These are phyloP conservation scores for Bucorvus abyssinicus DNA, from an alignment of 2,797 vertebrate genomes.

Conservation along the genomic window DNA sequence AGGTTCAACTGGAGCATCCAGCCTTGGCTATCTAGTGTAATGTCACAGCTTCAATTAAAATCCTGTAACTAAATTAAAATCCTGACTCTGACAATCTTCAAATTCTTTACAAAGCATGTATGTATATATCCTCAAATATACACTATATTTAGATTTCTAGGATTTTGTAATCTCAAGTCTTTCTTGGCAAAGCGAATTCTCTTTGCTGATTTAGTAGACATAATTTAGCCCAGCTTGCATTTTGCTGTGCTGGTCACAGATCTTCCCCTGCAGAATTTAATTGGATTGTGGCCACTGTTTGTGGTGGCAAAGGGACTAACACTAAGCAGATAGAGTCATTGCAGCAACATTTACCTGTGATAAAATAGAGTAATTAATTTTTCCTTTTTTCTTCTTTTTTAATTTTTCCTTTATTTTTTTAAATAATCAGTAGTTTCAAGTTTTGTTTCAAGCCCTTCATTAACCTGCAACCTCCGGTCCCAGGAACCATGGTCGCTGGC, in stretches of 20 bases:
- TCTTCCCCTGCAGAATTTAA: neutral
- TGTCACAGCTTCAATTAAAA: neutral
- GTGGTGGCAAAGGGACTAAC: neutral
- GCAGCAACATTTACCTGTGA: neutral
- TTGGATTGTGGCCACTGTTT: neutral
- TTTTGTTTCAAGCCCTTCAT: neutral
- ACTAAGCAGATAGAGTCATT: neutral
- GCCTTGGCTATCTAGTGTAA: neutral
- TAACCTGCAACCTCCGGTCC: neutral
- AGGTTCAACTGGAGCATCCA: neutral
- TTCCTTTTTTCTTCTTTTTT: fast-evolving
- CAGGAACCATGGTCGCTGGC: neutral
- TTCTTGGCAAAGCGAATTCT: neutral
- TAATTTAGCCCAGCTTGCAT: neutral
- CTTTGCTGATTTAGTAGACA: neutral
- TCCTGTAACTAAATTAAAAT: neutral
- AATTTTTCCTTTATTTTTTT: fast-evolving
- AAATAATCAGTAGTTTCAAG: neutral
- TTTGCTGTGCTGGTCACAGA: neutral
- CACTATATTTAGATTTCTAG: neutral
- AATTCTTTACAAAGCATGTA: neutral
- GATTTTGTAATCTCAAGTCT: neutral
- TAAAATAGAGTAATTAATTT: neutral
- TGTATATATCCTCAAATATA: neutral
- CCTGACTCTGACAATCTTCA: neutral